A percentile compares a stretch with the other conserved stretches of the same genome.
phyloP scores from a whole-genome alignment of 1,140 invertebrate genomes.

The Gryon sp. region DNA sequence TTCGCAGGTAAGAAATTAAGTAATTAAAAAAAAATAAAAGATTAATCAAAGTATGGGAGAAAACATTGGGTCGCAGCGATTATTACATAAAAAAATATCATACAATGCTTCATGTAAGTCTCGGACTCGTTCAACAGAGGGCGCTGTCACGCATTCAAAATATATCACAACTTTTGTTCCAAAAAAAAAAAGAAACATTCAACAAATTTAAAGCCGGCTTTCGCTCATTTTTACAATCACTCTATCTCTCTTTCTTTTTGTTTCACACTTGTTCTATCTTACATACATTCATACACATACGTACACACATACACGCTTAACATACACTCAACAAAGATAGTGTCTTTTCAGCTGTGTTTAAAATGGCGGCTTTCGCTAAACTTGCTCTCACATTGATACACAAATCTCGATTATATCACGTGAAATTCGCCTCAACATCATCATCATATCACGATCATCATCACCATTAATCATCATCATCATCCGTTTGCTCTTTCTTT shows the following conservation, averaged over 20 bases:
- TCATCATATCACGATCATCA: no score
- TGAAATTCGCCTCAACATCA: constrained; percentile 62
- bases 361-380: constrained; percentile 36
- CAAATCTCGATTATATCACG: constrained; percentile 66
- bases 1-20: constrained; percentile 27
- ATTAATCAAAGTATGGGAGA: constrained; percentile 28
- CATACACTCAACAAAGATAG: constrained; percentile 33
- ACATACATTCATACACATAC: constrained; percentile 46
- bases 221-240: constrained; percentile 41
- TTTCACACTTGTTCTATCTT: constrained; percentile 21
- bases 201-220: constrained; percentile 56
- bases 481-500: constrained; percentile 68
- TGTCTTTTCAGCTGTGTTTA: constrained; percentile 32
- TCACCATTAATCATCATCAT: no score
- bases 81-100: constrained; percentile 60
- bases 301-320: constrained; percentile 23
- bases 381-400: constrained; percentile 63
- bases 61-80: constrained; percentile 43
- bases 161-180: constrained; percentile 56
- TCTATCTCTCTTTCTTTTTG: constrained; percentile 24
- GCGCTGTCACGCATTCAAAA: constrained; percentile 54
- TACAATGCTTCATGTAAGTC: constrained; percentile 44
- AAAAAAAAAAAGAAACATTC: no score
- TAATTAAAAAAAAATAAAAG: constrained; percentile 20
- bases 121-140: constrained; percentile 51